Base-by-base conservation (phyloP, 2,797 vertebrate species). In the Acridotheres tristis region DNA sequence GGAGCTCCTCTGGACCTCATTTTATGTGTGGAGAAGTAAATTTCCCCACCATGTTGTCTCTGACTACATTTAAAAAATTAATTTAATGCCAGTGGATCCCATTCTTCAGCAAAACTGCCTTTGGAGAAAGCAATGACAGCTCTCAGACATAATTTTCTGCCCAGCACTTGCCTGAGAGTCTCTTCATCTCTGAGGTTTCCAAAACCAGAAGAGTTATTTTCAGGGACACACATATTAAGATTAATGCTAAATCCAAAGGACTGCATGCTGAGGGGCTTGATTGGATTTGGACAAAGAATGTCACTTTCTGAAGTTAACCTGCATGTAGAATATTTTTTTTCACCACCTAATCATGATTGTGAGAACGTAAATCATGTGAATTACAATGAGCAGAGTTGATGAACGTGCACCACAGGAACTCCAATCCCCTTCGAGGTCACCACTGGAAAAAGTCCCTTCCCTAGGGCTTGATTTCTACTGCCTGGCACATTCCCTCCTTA, bases 191-290 rank as follows among this genome's bases (percentile, higher is more conserved):
- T 1, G 2, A 94, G 62, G 40, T 91, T 93, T 88, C 92, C 77
- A 81, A 91, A 96, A 76, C 69, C 82, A 73, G 69, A 7, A 89
- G 79, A 21, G 73, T 91, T 93, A 84, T 92, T 95, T 91, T 91
- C 76, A 76, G 92, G 50, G 79, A 69, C 62, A 55, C 26, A 6
- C 2, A 0, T 86, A 85, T 92, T 93, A 85, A 95, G 96, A 96
- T 94, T 76, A 93, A 95, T 91, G 87, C 69, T 93, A 92, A 95
- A 94, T 92, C 79, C 90, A 88, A 96, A 93, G 51, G 62, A 61
- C 73, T n/a, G 27, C 95, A 84, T 84, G 82, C 85, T 5, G 38
- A 0, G 48, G 85, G 81, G 42, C 87, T 95, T 96, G 95, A 96
- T 90, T 95, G 79, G 89, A 90, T 88, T 88, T 88, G 95, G 82